Conservation (phyloP, 2,888 invertebrate genomes). For the Euproctis similis region DNA sequence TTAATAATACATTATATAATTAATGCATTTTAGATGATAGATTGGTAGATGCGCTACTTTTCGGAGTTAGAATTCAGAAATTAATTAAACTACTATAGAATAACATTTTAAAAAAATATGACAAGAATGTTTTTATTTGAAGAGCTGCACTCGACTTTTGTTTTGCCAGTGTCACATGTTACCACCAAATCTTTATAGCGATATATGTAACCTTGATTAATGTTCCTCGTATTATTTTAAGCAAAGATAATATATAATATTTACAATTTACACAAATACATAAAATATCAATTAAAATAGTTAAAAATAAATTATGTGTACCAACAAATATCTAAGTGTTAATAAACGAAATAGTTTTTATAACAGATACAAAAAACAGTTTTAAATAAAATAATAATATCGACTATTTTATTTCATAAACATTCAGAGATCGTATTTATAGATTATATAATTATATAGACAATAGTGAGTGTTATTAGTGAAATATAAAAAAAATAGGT, state of each 20-base stretch:
- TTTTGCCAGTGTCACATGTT: slow-evolving; percentile 64
- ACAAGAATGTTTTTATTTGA: slow-evolving; percentile 69
- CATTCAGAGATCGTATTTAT: slow-evolving; percentile 77
- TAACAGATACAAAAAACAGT: slow-evolving; percentile 68
- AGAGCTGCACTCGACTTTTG: slow-evolving; percentile 70
- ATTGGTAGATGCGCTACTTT: slow-evolving; percentile 74
- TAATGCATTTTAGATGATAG: slow-evolving; percentile 60
- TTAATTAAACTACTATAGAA: slow-evolving; percentile 41
- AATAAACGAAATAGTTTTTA: slow-evolving; percentile 74
- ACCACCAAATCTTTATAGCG: slow-evolving; percentile 62
- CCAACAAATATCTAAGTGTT: slow-evolving; percentile 73
- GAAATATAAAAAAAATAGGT: slow-evolving; percentile 39
- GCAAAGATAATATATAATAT: slow-evolving; percentile 74
- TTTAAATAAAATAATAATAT: too few species aligned
- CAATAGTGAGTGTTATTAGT: slow-evolving; percentile 56
- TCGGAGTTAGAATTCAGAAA: slow-evolving; percentile 57
- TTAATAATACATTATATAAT: slow-evolving; percentile 35
- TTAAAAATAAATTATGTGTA: slow-evolving; percentile 61
- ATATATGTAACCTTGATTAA: slow-evolving; percentile 72
- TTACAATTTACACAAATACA: slow-evolving; percentile 71
- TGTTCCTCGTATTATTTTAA: slow-evolving; percentile 77
- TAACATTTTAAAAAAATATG: slow-evolving; percentile 18
- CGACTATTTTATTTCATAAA: slow-evolving; percentile 75
- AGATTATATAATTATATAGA: slow-evolving; percentile 75
- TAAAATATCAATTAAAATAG: slow-evolving; percentile 71